Base-by-base conservation (phyloP, 2,113 vertebrate genomes). In the Pedionomus torquatus region DNA sequence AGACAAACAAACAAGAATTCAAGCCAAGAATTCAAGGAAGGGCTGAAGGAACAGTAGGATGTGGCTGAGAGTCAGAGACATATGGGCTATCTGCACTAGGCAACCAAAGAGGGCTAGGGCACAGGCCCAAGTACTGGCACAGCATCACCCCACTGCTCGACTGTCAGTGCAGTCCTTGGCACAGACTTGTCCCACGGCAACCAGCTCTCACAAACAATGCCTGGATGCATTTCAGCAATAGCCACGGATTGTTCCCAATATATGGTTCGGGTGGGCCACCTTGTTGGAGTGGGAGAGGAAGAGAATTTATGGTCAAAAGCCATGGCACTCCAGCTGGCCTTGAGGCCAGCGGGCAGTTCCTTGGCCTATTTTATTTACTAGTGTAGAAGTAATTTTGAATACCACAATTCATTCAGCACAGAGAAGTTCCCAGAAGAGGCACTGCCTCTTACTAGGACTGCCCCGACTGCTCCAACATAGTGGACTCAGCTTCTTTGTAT, bases 11-110 rank as follows among this genome's bases (percentile, higher is more conserved):
- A 44, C 35, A 68, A 79, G 72, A 79, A 89, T 60, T 69, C 63
- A 72, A 83, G 82, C 90, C 92, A 96, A 92, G 71, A 70, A 85
- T 58, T 87, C 61, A 80, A 93, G 90, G 82, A 95, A 96, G 63
- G 57, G 31, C 44, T 92, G 63, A 88, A 92, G 92, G 76, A 95
- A 77, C 49, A 74, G 85, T 57, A 57, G 82, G 66, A 93, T 52
- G 39, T 0, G 0, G 60, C 64, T 2, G 13, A 80, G 54, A 86
- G 79, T 86, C 68, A 74, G 74, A 94, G 44, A 70, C 68, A 57
- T 77, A 88, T 7, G 68, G 88, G 44, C 75, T 90, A 80, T 89
- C 41, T 80, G 82, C 71, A 69, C 52, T 8, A 88, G 57, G 92
- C 79, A 88, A 92, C 18, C 66, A 58, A 64, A 76, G 49, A 80